Conservation (phyloP, 2,113 vertebrate species). For the Tachysurus vachellii region DNA sequence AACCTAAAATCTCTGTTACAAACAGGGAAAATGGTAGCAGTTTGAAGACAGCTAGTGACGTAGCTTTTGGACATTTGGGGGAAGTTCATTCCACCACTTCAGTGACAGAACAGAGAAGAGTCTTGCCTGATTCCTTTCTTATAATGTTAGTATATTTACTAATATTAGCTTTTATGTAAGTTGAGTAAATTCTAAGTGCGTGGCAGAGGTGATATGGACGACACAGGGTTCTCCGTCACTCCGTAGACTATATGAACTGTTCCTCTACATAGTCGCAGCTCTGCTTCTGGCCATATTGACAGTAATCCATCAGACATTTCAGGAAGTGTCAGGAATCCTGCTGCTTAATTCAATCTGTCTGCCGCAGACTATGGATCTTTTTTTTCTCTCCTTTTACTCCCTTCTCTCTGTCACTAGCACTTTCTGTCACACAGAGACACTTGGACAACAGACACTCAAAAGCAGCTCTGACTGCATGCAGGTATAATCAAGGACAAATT, state of each 20-base stretch:
- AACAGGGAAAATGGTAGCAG: too few species aligned
- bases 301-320: constrained; percentile 35
- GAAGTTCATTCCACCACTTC: too few species aligned
- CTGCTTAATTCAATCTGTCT: constrained; percentile 39
- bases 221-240: neutral
- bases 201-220: neutral
- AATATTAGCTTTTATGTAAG: neutral
- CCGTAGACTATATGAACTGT: constrained; percentile 10
- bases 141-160: too few species aligned
- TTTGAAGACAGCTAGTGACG: too few species aligned
- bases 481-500: neutral
- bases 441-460: neutral
- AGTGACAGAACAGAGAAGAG: too few species aligned
- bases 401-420: neutral
- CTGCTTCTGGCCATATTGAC: constrained; percentile 33
- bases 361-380: neutral
- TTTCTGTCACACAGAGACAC: neutral
- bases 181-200: neutral
- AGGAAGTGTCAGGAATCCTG: constrained; percentile 4
- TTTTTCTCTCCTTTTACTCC: neutral
- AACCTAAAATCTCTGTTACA: too few species aligned
- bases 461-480: neutral
- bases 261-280: constrained; percentile 22
- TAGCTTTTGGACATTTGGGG: too few species aligned
- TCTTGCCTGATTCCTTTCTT: too few species aligned